Conservation (phyloP, 1,140 invertebrate genomes). For the Scylla paramamosain region DNA sequence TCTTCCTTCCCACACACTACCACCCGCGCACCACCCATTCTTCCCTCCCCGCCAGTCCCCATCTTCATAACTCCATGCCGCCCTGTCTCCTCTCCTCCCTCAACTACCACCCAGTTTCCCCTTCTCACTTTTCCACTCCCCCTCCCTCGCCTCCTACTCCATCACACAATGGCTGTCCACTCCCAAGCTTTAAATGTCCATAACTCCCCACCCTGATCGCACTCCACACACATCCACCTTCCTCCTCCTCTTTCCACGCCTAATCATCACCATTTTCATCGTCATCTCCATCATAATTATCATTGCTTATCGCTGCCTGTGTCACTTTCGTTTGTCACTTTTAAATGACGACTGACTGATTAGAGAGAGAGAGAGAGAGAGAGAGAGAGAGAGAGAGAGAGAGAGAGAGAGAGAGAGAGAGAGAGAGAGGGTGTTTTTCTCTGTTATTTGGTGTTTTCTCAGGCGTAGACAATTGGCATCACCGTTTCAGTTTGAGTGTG, state of each 20-base stretch:
- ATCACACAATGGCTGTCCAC: neutral
- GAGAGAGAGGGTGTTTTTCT: neutral
- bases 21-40: neutral
- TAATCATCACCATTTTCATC: neutral
- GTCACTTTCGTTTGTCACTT: neutral
- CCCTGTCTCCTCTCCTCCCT: neutral
- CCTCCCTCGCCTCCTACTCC: neutral
- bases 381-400: constrained; percentile 41
- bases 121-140: neutral
- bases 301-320: neutral
- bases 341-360: too few species aligned
- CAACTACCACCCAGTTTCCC: neutral
- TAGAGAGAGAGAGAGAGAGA: neutral
- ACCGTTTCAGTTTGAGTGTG: too few species aligned
- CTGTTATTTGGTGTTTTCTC: too few species aligned
- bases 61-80: neutral
- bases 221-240: neutral
- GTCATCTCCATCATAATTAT: neutral
- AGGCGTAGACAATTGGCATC: too few species aligned
- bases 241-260: neutral
- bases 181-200: neutral
- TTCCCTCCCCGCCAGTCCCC: neutral
- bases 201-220: too few species aligned
- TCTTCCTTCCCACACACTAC: neutral
- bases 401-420: constrained; percentile 43